Evolutionary conservation across 92 coral and sea anemone genomes (phyloP).

Genomic region (Porites cylindrica): DNA sequence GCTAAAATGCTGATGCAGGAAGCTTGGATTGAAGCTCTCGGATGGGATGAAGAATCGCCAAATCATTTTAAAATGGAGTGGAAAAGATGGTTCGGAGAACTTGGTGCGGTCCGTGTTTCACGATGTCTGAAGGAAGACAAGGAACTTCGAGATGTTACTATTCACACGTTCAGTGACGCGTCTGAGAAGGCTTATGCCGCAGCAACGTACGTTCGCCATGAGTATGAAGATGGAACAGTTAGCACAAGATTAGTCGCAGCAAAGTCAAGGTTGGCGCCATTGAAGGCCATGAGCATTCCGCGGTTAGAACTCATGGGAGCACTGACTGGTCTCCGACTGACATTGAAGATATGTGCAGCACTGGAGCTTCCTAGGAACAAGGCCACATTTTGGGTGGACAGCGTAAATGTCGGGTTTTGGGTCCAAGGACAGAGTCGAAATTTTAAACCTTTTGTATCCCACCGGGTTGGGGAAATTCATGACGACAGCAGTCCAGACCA

Average conservation of each 20-base stretch:
- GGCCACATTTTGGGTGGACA: conserved; percentile 70
- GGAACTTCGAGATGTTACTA: conserved; percentile 1
- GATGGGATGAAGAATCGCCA: conserved; percentile 42
- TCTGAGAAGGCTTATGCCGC: conserved; percentile 47
- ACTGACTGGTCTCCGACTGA: conserved; percentile 60
- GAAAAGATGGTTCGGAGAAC: conserved; percentile 31
- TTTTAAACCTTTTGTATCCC: conserved; percentile 68
- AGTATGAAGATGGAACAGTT: not conserved
- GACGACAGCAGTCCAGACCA: conserved; percentile 70
- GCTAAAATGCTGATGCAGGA: conserved; percentile 30
- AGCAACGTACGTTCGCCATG: not conserved
- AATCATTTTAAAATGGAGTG: conserved; percentile 20
- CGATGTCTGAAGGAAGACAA: conserved; percentile 35
- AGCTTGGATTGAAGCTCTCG: conserved; percentile 42
- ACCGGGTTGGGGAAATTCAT: conserved; percentile 69
- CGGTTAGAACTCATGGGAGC: conserved; percentile 75
- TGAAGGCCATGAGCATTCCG: conserved; percentile 15
- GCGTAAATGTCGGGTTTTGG: conserved; percentile 67
- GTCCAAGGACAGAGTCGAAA: conserved; percentile 70
- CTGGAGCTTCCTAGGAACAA: conserved; percentile 49
- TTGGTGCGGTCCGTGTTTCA: conserved; percentile 25
- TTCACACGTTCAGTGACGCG: conserved; percentile 31
- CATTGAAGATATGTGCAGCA: conserved; percentile 56
- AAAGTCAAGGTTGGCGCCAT: not conserved
- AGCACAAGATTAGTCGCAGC: conserved; percentile 14